Evolutionary conservation across 2,113 vertebrate species (phyloP), one percentile per base, ranked within the genome.

Genomic region (Chamaetylas fuelleborni): DNA sequence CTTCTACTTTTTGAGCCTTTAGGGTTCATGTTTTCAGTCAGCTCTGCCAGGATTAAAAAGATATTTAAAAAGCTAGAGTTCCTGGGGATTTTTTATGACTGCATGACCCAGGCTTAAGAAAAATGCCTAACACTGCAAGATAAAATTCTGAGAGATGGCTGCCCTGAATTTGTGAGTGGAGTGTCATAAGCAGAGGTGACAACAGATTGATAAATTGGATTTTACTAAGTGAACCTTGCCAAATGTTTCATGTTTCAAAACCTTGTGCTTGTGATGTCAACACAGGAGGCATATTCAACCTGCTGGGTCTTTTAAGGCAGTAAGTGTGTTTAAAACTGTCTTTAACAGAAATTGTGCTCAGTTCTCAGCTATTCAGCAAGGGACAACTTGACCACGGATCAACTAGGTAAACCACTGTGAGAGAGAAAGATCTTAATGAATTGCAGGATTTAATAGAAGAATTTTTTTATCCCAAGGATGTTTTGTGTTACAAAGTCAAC

Each of bases 1-100:
- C 5, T 70, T 77, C 72, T 58, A 86, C 58, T 62, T 88, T 91
- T 47, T 74, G 42, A 92, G 45, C 56, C 76, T 92, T 48, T 83
- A 53, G 51, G 79, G 42, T 83, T 92, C 56, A 25, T 78, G 43
- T 91, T 96, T 80, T 76, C 81, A 73, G 73, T 58, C 54, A 65
- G 51, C 64, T 88, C 72, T 83, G 76, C 72, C 72, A 88, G 80
- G 88, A 93, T 94, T 96, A 97, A 53, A 86, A 69, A 29, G 77
- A 56, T 92, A 84, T 91, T 93, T 61, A 42, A 92, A 92, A 94
- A 86, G 17, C 79, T 86, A 9, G n/a, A 53, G 18, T 88, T 93
- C 64, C 51, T 83, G 42, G 48, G 34, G 80, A 60, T 88, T 92
- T 88, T 88, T 94, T 88, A 80, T 91, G 56, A 54, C 79, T 86